A percentile compares a stretch with the other conserved stretches of the same genome.
Conservation (phyloP, 2,888 invertebrate species). For the Coenonympha arcania region DNA sequence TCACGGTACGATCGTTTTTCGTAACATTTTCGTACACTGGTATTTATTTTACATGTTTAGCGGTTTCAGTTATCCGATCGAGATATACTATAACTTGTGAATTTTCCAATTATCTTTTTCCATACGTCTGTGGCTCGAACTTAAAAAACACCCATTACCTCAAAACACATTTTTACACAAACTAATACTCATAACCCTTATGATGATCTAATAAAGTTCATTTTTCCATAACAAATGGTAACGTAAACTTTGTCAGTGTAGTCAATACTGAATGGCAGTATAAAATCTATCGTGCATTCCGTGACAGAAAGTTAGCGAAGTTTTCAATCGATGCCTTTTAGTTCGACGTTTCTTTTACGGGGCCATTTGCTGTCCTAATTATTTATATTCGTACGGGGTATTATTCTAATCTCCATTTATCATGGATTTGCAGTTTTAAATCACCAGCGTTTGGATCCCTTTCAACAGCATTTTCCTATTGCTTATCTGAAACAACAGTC, state of each 20-base stretch:
- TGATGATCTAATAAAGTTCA: conserved; percentile 31
- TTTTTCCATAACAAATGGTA: conserved; percentile 26
- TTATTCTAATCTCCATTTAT: conserved; percentile 9
- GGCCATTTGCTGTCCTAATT: conserved; percentile 51
- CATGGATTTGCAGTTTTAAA: too few species aligned
- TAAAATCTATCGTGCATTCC: conserved; percentile 68
- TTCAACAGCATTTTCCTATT: too few species aligned
- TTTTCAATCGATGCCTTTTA: conserved; percentile 63
- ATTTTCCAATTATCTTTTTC: background rate
- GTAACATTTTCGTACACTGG: too few species aligned
- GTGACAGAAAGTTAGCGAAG: conserved; percentile 58
- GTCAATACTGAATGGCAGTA: conserved; percentile 52
- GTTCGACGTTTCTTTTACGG: conserved; percentile 43
- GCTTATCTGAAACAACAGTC: too few species aligned
- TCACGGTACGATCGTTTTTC: too few species aligned
- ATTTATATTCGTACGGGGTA: conserved; percentile 43
- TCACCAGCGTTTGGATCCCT: too few species aligned
- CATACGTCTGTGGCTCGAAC: conserved; percentile 25
- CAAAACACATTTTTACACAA: conserved; percentile 13
- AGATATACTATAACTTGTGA: too few species aligned
- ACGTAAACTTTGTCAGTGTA: conserved; percentile 29
- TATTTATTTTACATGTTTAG: too few species aligned
- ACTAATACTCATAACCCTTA: conserved; percentile 24
- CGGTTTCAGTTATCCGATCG: too few species aligned
- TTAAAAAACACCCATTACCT: conserved; percentile 43